These are phyloP conservation scores for Drosophila bunnanda DNA, from an alignment of 2,888 invertebrate genomes.

Conservation along the genomic window DNA sequence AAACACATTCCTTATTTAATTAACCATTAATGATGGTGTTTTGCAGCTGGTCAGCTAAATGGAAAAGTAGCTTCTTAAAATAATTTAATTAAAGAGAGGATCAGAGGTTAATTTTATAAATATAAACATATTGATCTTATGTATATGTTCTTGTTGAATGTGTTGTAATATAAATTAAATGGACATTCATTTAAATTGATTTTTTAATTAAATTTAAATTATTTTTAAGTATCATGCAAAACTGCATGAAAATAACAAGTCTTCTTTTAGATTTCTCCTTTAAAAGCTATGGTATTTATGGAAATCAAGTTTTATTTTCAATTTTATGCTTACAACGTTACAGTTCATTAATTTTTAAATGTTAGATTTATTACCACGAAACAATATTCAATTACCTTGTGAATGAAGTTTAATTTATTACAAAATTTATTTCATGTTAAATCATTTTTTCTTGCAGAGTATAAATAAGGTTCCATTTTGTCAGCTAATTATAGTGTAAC, in stretches of 20 bases:
- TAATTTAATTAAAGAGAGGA: conserved; percentile 5
- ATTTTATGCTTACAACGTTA: neutral
- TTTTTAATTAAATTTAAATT: neutral
- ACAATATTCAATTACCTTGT: neutral
- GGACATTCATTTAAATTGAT: too few species aligned
- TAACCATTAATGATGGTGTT: conserved; percentile 11
- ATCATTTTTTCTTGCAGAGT: neutral
- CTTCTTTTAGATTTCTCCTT: neutral
- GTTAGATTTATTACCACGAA: neutral
- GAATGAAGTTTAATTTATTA: neutral
- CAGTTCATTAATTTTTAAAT: neutral
- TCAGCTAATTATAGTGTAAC: conserved; percentile 2
- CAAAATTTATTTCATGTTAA: neutral
- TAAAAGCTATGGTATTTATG: neutral
- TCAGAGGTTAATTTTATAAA: conserved; percentile 1
- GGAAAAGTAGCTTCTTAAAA: conserved; percentile 7
- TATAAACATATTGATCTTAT: neutral
- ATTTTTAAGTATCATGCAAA: neutral
- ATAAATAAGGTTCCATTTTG: neutral
- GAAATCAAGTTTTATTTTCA: too few species aligned
- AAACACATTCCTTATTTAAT: conserved; percentile 27
- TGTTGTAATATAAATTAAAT: neutral
- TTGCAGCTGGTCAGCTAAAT: conserved; percentile 7
- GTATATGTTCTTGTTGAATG: neutral
- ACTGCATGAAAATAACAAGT: neutral